Evolutionary conservation across 2,113 vertebrate species (phyloP).

Genomic region (Lophura nycthemera): DNA sequence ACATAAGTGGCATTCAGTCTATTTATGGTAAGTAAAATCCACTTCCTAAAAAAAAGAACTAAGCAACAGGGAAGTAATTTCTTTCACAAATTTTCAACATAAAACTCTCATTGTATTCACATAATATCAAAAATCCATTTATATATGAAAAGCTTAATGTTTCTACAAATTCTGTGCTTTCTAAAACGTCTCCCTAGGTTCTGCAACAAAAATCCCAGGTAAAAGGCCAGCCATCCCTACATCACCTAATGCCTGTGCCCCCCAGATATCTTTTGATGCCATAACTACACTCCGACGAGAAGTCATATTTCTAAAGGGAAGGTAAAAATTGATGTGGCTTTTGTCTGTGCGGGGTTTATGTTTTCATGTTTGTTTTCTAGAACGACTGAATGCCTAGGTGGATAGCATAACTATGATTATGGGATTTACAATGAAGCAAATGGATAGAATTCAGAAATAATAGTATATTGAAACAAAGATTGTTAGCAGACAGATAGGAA

Average conservation of each 20-base stretch:
- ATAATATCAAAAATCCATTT: background rate
- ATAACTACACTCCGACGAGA: constrained; percentile 84
- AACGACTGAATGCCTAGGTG: background rate
- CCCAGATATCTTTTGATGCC: constrained; percentile 83
- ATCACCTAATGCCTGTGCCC: constrained; percentile 81
- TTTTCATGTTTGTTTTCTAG: background rate
- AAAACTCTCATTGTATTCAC: background rate
- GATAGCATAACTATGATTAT: background rate
- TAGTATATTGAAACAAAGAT: background rate
- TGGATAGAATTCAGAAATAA: background rate
- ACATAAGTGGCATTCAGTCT: constrained; percentile 88
- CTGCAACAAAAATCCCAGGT: constrained; percentile 15
- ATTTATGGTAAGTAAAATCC: constrained; percentile 87
- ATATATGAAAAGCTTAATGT: background rate
- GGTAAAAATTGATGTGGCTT: constrained; percentile 74
- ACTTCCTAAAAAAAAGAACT: background rate
- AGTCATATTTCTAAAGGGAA: constrained; percentile 90
- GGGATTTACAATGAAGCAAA: background rate
- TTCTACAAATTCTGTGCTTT: background rate
- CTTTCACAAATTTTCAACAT: background rate
- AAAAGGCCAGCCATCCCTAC: constrained; percentile 46
- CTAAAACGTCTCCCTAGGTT: constrained; percentile 40
- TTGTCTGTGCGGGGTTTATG: background rate
- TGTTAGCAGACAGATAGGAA: background rate
- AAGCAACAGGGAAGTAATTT: background rate